Evolutionary conservation across 2,797 vertebrate genomes (phyloP), one percentile per base, ranked within the genome.

Genomic region (Picus viridis): DNA sequence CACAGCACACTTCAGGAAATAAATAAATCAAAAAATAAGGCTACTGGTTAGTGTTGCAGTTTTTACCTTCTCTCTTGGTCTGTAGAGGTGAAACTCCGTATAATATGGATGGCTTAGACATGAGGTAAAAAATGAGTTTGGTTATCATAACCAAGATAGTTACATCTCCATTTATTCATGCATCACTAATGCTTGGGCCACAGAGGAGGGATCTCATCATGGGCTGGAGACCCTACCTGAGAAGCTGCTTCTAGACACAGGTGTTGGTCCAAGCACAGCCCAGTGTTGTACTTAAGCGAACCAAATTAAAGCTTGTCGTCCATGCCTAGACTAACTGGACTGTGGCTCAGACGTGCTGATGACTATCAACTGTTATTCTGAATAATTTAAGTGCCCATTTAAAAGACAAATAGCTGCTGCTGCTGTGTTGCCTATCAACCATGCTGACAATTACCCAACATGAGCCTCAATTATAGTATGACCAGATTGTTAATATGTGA

Each of bases 401-500:
- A 80, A 80, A 80, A 77, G 67, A 86, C 53, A 74, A 78, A 62
- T 71, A 80, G 63, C 85, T 70, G 70, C 32, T 59, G 36, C 51
- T 84, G 67, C 29, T 68, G 51, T 34, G 79, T 53, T 86, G 79
- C 70, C 41, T 61, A 71, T 91, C 45, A 57, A 56, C 57, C 64
- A 49, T 8, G 43, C 39, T 87, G 92, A 94, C 75, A 83, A 83
- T 76, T 63, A 77, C 82, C 74, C 87, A 64, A 88, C 29, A 64
- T 16, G 23, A 86, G 51, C 43, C 80, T 80, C 84, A 89, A 79
- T 70, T 86, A 92, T 59, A 47, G 70, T 36, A 74, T 63, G 85
- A 78, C 73, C 88, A 95, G 87, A 77, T 29, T 92, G 85, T 49
- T 95, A 87, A 93, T 56, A 91, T 26, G 76, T 24, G 51, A 91